These are phyloP conservation scores for Caenorhabditis inopinata DNA, from an alignment of 1,140 invertebrate genomes.

Conservation along the genomic window DNA sequence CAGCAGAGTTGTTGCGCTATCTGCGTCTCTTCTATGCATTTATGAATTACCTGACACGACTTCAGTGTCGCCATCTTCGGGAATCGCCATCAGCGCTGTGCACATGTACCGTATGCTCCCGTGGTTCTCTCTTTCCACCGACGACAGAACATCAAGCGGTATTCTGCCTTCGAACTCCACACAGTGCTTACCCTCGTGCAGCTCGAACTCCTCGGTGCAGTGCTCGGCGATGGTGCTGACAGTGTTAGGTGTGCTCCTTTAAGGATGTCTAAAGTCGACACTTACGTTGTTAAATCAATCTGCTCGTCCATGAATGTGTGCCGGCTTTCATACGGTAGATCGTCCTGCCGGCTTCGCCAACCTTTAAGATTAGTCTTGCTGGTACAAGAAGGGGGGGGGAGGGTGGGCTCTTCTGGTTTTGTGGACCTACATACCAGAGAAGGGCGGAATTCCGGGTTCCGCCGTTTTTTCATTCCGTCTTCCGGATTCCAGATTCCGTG, in stretches of 20 bases:
- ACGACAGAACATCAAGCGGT: conserved; percentile 26
- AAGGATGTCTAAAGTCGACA: too few species aligned
- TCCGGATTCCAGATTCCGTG: too few species aligned
- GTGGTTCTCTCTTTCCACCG: conserved; percentile 28
- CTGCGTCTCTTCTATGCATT: not conserved
- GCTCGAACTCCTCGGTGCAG: conserved; percentile 36
- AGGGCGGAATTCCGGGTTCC: too few species aligned
- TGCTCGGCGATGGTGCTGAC: conserved; percentile 29
- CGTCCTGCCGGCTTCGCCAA: conserved; percentile 31
- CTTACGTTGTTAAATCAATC: conserved; percentile 39
- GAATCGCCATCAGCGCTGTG: conserved; percentile 39
- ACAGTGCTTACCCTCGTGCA: conserved; percentile 27
- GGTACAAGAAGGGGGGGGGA: not conserved
- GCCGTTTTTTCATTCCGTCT: too few species aligned
- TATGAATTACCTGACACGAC: conserved; percentile 21
- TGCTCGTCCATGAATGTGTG: conserved; percentile 42
- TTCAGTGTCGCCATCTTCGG: conserved; percentile 41
- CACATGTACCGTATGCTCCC: conserved; percentile 42
- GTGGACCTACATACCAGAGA: too few species aligned
- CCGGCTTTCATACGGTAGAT: conserved; percentile 38
- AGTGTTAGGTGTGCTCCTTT: not conserved
- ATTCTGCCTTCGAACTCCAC: conserved; percentile 32
- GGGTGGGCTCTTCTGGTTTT: too few species aligned
- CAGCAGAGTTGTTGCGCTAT: too few species aligned
- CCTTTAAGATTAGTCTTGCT: not conserved